Percentiles rank a stretch among this genome's conserved stretches.
These are phyloP conservation scores for Columbina picui DNA, from an alignment of 2,113 vertebrate species.

Conservation along the genomic window DNA sequence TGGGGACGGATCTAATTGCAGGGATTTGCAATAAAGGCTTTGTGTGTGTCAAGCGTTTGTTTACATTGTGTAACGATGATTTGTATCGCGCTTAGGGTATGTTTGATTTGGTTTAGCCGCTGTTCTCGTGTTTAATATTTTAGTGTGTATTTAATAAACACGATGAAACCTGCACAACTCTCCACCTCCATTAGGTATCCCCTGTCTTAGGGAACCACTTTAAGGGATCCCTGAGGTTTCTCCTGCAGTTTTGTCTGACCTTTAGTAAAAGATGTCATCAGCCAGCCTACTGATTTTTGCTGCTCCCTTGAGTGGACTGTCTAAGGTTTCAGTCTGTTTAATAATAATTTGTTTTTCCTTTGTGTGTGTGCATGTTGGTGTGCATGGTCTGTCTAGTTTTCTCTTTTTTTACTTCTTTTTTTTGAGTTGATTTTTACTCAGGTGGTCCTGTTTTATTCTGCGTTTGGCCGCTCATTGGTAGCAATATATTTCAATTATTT, in stretches of 20 bases:
- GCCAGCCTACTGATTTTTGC: background rate
- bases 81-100: background rate
- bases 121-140: constrained; percentile 47
- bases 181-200: background rate
- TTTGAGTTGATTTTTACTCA: background rate
- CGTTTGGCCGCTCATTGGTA: background rate
- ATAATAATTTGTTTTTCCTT: constrained; percentile 3
- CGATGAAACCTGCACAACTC: background rate
- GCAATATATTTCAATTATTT: background rate
- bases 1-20: constrained; percentile 59
- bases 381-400: background rate
- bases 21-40: background rate
- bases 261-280: background rate
- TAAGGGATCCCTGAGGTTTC: background rate
- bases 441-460: background rate
- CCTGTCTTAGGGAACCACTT: background rate
- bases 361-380: background rate
- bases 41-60: background rate
- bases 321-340: background rate
- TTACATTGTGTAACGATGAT: background rate
- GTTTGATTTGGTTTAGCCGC: background rate
- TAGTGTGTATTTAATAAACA: constrained; percentile 61
- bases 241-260: constrained; percentile 14
- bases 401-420: background rate
- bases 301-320: background rate